Conservation (phyloP, 2,888 invertebrate species). For the Ophioninae sp. region DNA sequence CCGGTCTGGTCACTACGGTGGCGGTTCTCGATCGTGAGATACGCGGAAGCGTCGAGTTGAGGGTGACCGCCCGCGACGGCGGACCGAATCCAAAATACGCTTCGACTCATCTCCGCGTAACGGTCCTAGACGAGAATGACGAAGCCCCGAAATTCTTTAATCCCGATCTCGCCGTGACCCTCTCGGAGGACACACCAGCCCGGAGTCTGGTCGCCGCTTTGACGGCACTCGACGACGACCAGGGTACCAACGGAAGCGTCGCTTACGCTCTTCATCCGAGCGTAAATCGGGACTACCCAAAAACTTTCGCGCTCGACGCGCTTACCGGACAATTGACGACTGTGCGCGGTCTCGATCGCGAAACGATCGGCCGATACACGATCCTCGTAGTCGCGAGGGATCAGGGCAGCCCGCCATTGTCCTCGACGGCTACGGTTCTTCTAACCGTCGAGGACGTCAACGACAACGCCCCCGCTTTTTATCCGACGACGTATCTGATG, state of each 20-base stretch:
- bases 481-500: conserved; percentile 93
- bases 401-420: conserved; percentile 94
- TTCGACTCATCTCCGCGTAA: conserved; percentile 93
- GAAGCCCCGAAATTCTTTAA: conserved; percentile 94
- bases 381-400: conserved; percentile 94
- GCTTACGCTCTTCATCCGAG: conserved; percentile 91
- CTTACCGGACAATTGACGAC: conserved; percentile 93
- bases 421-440: conserved; percentile 93
- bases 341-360: conserved; percentile 90
- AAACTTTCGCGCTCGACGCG: conserved; percentile 91
- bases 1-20: conserved; percentile 94
- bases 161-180: conserved; percentile 87
- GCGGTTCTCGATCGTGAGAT: conserved; percentile 91
- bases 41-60: conserved; percentile 92
- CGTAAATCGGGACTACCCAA: conserved; percentile 91
- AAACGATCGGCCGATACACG: conserved; percentile 89
- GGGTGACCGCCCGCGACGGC: conserved; percentile 95
- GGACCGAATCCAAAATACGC: conserved; percentile 97
- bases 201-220: conserved; percentile 91
- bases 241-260: conserved; percentile 95
- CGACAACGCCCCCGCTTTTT: conserved; percentile 96
- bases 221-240: conserved; percentile 94
- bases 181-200: conserved; percentile 91
- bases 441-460: conserved; percentile 93
- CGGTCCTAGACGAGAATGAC: conserved; percentile 96